Evolutionary conservation across 1,140 invertebrate genomes (phyloP), one percentile per base, ranked within the genome.

Genomic region (Drosophila ficusphila): DNA sequence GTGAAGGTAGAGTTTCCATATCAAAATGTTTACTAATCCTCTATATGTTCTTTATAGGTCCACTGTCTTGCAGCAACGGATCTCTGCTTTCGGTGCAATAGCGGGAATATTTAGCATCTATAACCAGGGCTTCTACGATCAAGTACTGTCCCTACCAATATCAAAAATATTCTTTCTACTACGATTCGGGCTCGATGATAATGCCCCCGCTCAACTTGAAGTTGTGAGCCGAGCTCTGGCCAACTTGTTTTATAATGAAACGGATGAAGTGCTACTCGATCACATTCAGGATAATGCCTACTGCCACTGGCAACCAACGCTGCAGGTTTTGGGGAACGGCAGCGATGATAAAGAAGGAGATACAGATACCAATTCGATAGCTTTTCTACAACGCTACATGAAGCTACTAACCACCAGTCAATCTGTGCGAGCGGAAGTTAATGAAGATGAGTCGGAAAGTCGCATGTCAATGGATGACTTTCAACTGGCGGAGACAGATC

Each of bases 151-250:
- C 4, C 90, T 95, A 42, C 94, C 94, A 2, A 90, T 95, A 12
- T 94, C 93, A 51, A 94, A 95, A 90, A 92, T 98, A 46, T 94
- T 97, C 69, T 94, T 98, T 78, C 90, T 98, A 0, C 75, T 98
- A 36, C 93, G 97, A 75, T 97, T 96, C 92, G 95, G 96, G 6
- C 89, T 98, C 19, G 97, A 99, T 92, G 96, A 98, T 77, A 94
- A 94, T 70, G 94, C 95, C n/a, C 91, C 94, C 0, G 92, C 94
- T 9, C 93, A 96, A 21, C 91, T 98, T 7, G 95, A 95, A 64
- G 94, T 96, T 9, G 93, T 96, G 7, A 91, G 97, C 7, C 93
- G 94, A 92, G 95, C 95, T 4, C 90, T 98, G 31, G 93, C 95
- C 78, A 94, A 94, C 81, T 92, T 98, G 14, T 88, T 97, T 8